Evolutionary conservation across 2,888 invertebrate genomes (phyloP), one percentile per base, ranked within the genome.

Genomic region (Oxyteleia sp.): DNA sequence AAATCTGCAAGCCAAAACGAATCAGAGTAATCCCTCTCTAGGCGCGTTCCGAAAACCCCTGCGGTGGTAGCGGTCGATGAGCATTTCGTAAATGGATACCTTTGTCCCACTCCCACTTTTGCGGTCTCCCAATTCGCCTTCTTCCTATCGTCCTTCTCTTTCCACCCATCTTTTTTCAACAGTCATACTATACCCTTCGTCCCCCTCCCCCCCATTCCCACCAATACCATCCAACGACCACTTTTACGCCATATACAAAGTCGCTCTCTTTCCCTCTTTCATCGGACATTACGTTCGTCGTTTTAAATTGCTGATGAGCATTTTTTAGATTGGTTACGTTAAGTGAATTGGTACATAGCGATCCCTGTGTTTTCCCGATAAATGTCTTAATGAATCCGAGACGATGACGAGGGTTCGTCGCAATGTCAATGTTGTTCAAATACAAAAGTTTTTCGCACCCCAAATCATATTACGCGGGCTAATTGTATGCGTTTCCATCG

Each of bases 281-380:
- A 23, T 38, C 35, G 47, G 69, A 55, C 59, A 20, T 72, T 47
- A 68, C 53, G 38, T 47, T 23, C 63, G 88, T 88, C 90, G 90
- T 87, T 93, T 93, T 93, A 93, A 93, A 93, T 93, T 93, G 93
- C 93, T 92, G 93, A 93, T 93, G 93, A 93, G 93, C 91, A 92
- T 92, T 92, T 93, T 26, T 92, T 91, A 92, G 91, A 93, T n/a
- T n/a, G n/a, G n/a, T n/a, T n/a, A n/a, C n/a, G n/a, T n/a, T n/a
- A n/a, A n/a, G n/a, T n/a, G 92, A 91, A 93, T 93, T 93, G 93
- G 91, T 92, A 92, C 91, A 92, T 82, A 86, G 86, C 85, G 90
- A 88, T 88, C 90, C 80, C 89, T 91, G 92, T 92, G 91, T 92
- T 92, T 90, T 90, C 86, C 88, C 91, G 92, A 92, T 92, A 92